These are phyloP conservation scores for Laspeyria flexula DNA, from an alignment of 2,888 invertebrate species.

Conservation along the genomic window DNA sequence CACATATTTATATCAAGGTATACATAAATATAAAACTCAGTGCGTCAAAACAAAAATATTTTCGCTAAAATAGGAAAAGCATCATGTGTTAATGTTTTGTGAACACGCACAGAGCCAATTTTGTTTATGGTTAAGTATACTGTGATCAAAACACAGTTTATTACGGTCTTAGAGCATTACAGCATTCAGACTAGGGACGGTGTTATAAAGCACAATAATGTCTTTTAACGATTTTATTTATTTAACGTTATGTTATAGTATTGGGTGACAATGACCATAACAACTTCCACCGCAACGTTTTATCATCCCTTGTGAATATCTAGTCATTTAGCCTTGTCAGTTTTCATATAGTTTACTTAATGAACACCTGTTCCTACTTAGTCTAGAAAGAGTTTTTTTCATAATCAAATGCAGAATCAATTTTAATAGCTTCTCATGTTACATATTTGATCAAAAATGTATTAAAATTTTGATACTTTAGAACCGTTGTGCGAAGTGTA, in stretches of 20 bases:
- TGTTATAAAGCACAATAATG: background rate
- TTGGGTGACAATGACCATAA: too few species aligned
- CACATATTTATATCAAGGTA: background rate
- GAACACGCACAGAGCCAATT: slow-evolving; percentile 13
- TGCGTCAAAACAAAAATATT: slow-evolving; percentile 1
- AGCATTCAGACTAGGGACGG: slow-evolving; percentile 5
- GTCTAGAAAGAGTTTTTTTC: too few species aligned
- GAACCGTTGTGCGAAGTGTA: too few species aligned
- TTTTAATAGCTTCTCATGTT: too few species aligned
- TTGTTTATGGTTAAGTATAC: slow-evolving; percentile 6
- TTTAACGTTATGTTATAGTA: background rate
- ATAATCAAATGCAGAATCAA: too few species aligned
- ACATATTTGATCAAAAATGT: too few species aligned
- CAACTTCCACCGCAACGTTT: too few species aligned
- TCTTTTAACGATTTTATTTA: slow-evolving; percentile 4
- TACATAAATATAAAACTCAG: background rate
- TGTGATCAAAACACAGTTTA: slow-evolving; percentile 11
- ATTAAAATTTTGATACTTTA: too few species aligned
- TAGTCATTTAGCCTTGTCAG: too few species aligned
- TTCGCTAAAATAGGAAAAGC: background rate
- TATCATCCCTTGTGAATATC: too few species aligned
- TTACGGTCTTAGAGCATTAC: slow-evolving; percentile 10
- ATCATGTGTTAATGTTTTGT: slow-evolving; percentile 9
- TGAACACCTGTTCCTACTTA: too few species aligned
- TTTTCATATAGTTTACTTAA: too few species aligned